phyloP scores from a whole-genome alignment of 2,888 invertebrate species.

The Congeria kusceri region DNA sequence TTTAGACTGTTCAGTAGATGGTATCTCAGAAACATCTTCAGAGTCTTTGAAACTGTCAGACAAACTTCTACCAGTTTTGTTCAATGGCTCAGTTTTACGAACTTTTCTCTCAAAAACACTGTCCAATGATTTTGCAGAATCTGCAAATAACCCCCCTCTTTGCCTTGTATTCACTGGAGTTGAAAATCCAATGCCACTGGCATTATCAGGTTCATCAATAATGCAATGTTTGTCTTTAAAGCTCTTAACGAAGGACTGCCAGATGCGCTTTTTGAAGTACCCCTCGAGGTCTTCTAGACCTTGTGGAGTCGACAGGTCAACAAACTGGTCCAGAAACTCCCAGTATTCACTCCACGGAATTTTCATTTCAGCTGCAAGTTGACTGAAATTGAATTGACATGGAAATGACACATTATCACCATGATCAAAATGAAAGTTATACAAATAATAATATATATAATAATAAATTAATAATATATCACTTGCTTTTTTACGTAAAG shows the following conservation, averaged over 20 bases:
- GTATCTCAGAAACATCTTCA: background rate
- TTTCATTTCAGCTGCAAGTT: conserved; percentile 78
- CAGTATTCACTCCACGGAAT: conserved; percentile 95
- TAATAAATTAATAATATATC: too few species aligned
- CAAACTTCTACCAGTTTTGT: background rate
- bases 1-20: background rate
- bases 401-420: too few species aligned
- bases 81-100: background rate
- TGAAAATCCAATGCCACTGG: background rate
- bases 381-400: conserved; percentile 68
- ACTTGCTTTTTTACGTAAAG: too few species aligned
- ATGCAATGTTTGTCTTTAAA: conserved; percentile 50
- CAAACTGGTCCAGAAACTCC: conserved; percentile 94
- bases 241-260: conserved; percentile 46
- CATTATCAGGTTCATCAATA: conserved; percentile 11
- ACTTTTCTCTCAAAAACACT: conserved; percentile 17
- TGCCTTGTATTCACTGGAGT: conserved; percentile 25
- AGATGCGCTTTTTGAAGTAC: conserved; percentile 87
- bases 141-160: background rate
- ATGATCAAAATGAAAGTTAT: too few species aligned
- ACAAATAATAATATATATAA: too few species aligned
- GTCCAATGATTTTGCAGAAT: background rate
- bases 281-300: conserved; percentile 92
- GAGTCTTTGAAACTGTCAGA: background rate
- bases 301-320: conserved; percentile 91